phyloP scores from a whole-genome alignment of 1,140 invertebrate species.

The Drosophila novamexicana region DNA sequence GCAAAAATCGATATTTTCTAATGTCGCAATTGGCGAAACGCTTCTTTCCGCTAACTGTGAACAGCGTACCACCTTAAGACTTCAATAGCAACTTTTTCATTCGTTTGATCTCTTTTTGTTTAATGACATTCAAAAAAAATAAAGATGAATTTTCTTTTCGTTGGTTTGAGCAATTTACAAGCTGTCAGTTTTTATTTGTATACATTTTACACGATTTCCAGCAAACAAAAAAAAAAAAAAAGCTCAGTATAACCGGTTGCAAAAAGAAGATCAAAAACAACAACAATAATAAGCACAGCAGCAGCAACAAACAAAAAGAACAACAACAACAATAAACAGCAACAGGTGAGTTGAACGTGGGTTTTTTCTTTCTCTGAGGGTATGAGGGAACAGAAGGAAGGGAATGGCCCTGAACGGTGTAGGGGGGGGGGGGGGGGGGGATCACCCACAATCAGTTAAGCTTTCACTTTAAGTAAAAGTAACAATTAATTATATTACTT shows the following conservation, averaged over 20 bases:
- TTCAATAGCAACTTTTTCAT: no score
- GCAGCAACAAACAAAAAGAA: conserved; percentile 12
- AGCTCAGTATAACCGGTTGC: conserved; percentile 18
- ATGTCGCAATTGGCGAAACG: no score
- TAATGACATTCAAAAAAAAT: no score
- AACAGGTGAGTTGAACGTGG: conserved; percentile 44
- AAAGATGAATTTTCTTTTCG: no score
- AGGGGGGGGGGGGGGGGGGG: neutral
- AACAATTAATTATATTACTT: neutral
- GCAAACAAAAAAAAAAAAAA: neutral
- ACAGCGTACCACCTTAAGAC: no score
- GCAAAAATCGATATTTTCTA: no score
- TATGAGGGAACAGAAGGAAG: neutral
- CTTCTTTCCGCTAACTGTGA: no score
- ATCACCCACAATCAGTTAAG: conserved; percentile 25
- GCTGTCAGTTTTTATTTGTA: conserved; percentile 19
- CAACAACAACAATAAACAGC: conserved; percentile 28
- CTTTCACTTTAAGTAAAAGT: conserved; percentile 31
- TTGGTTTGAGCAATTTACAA: conserved; percentile 16
- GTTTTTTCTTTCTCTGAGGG: neutral
- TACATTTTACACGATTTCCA: conserved; percentile 19
- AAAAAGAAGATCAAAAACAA: conserved; percentile 7
- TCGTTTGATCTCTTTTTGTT: no score
- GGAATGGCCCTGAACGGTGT: neutral
- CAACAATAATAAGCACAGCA: conserved; percentile 2